Conservation (phyloP, 2,797 vertebrate species). For the Delichon dasypus region DNA sequence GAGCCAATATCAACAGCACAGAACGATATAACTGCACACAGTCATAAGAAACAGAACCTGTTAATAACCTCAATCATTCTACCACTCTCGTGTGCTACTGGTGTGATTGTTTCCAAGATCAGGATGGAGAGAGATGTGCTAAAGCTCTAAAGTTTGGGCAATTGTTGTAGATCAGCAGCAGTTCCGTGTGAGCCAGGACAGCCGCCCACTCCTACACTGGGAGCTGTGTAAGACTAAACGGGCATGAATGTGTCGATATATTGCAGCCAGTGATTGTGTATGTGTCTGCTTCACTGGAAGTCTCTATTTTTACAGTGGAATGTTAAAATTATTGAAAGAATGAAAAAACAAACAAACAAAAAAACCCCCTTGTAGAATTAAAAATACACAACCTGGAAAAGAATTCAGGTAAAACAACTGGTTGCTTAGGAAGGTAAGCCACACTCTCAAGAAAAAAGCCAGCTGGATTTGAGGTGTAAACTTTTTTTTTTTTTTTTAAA, state of each 20-base stretch:
- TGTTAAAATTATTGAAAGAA: not conserved
- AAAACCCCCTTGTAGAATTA: not conserved
- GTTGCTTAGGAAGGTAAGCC: not conserved
- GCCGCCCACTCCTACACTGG: conserved; percentile 40
- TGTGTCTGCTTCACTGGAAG: not conserved
- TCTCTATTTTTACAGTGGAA: not conserved
- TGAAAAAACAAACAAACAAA: not conserved
- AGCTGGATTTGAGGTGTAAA: not conserved
- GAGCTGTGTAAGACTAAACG: conserved; percentile 46
- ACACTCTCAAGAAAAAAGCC: not conserved
- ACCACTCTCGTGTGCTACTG: not conserved
- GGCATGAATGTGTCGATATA: conserved; percentile 5
- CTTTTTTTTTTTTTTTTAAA: not conserved
- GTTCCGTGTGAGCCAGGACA: conserved; percentile 29
- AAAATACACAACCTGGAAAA: not conserved
- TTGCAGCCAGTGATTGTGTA: not conserved
- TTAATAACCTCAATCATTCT: not conserved
- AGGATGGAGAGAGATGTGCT: not conserved
- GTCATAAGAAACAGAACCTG: not conserved
- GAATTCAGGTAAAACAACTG: not conserved
- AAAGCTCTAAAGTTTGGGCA: not conserved
- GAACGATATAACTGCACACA: not conserved
- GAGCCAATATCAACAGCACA: not conserved
- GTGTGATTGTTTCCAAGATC: conserved; percentile 12
- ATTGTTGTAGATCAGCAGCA: conserved; percentile 31